phyloP scores from a whole-genome alignment of 2,888 invertebrate species.

The Oxytorus armatus region DNA sequence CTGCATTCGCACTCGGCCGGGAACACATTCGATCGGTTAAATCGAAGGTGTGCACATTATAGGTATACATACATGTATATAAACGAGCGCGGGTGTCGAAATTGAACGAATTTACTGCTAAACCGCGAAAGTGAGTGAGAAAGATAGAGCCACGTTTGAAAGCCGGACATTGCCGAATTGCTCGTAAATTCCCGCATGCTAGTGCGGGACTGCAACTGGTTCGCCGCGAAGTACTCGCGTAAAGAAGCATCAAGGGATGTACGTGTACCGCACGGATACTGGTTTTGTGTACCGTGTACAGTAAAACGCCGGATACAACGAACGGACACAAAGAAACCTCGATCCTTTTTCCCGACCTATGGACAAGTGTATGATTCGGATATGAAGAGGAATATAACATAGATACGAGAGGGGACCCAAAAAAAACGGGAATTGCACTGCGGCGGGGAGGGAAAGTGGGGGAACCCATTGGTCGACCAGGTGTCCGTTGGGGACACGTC shows the following conservation, averaged over 20 bases:
- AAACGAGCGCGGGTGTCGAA: conserved; percentile 33
- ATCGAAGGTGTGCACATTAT: conserved; percentile 15
- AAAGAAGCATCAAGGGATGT: conserved; percentile 33
- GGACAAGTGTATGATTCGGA: conserved; percentile 57
- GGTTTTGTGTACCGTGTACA: conserved; percentile 2
- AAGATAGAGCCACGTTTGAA: conserved; percentile 33
- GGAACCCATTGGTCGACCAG: no score
- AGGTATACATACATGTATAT: background rate
- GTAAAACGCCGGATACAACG: conserved; percentile 37
- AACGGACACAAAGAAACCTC: conserved; percentile 40
- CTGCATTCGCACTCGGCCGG: conserved; percentile 26
- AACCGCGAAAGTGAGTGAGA: conserved; percentile 31
- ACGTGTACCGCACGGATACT: background rate
- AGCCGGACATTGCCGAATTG: conserved; percentile 57
- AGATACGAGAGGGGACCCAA: no score
- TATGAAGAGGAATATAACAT: conserved; percentile 55
- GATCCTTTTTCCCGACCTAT: conserved; percentile 53
- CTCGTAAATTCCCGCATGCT: conserved; percentile 55
- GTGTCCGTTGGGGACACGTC: no score
- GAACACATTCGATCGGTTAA: conserved; percentile 11
- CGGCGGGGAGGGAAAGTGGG: no score
- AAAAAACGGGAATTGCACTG: background rate
- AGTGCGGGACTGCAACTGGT: conserved; percentile 40
- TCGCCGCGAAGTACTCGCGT: conserved; percentile 33
- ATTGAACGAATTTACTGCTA: conserved; percentile 63